Conservation (phyloP, 1,140 invertebrate genomes). For the Rhopalosiphum padi region DNA sequence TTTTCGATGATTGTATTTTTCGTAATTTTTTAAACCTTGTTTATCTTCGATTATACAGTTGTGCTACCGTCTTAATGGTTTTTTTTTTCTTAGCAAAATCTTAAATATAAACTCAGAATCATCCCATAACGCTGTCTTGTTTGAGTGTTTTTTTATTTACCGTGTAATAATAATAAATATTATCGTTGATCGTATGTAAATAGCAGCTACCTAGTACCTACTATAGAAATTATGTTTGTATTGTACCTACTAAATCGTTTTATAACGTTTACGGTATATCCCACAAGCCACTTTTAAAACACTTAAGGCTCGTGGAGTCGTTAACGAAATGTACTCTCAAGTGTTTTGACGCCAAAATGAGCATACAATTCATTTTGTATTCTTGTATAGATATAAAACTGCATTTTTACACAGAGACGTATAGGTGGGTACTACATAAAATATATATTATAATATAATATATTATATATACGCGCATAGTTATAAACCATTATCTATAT, state of each 20-base stretch:
- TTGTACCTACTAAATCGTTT: slow-evolving; percentile 1
- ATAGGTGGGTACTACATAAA: background rate
- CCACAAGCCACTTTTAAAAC: slow-evolving; percentile 13
- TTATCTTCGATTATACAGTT: background rate
- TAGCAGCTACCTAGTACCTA: background rate
- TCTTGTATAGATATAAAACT: background rate
- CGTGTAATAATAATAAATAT: slow-evolving; percentile 36
- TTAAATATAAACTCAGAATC: background rate
- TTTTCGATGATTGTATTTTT: background rate
- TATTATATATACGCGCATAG: background rate
- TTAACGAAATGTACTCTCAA: slow-evolving; percentile 18
- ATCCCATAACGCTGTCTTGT: background rate
- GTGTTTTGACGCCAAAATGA: slow-evolving; percentile 37
- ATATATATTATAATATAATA: background rate
- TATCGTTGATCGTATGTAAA: background rate
- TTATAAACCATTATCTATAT: too few relatives aligned
- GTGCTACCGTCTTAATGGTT: background rate
- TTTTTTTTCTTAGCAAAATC: background rate
- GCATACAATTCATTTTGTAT: background rate
- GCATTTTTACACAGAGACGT: background rate
- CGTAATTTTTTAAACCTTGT: background rate
- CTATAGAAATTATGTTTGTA: slow-evolving; percentile 17
- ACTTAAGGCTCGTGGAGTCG: slow-evolving; percentile 1
- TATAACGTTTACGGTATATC: background rate
- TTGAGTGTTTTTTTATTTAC: slow-evolving; percentile 17